Conservation (phyloP, 2,113 vertebrate genomes). For the Miniopterus natalensis region DNA sequence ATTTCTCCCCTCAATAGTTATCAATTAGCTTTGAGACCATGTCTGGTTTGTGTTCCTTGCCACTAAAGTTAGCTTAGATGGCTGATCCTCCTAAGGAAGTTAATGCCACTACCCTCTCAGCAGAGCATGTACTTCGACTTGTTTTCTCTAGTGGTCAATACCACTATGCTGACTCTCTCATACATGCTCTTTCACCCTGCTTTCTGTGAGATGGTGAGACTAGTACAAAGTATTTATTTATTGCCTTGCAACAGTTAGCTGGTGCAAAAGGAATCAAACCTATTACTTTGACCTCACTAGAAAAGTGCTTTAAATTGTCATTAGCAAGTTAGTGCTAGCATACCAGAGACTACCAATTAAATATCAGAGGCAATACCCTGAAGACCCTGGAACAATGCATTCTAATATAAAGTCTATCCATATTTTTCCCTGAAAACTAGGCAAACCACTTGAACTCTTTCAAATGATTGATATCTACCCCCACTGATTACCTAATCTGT, state of each 20-base stretch:
- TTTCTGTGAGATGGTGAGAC: background rate
- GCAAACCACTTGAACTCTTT: background rate
- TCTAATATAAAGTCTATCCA: background rate
- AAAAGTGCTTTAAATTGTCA: background rate
- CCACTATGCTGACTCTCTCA: background rate
- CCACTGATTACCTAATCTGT: background rate
- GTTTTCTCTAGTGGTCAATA: background rate
- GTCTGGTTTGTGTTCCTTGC: background rate
- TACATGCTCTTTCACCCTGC: background rate
- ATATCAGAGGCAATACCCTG: background rate
- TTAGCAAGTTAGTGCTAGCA: background rate
- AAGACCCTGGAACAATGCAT: background rate
- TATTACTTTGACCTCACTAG: background rate
- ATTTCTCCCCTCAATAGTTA: background rate
- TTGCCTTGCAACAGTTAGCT: background rate
- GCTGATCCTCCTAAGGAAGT: background rate
- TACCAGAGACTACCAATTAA: background rate
- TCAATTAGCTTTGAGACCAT: background rate
- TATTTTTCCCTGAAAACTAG: background rate
- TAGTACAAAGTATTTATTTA: background rate
- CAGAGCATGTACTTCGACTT: too few species aligned
- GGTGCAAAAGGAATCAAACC: background rate
- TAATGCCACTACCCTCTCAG: rapidly evolving
- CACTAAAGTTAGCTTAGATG: background rate
- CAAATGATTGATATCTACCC: background rate